These are phyloP conservation scores for Aegotheles bennettii DNA, from an alignment of 2,113 vertebrate species.

Conservation along the genomic window DNA sequence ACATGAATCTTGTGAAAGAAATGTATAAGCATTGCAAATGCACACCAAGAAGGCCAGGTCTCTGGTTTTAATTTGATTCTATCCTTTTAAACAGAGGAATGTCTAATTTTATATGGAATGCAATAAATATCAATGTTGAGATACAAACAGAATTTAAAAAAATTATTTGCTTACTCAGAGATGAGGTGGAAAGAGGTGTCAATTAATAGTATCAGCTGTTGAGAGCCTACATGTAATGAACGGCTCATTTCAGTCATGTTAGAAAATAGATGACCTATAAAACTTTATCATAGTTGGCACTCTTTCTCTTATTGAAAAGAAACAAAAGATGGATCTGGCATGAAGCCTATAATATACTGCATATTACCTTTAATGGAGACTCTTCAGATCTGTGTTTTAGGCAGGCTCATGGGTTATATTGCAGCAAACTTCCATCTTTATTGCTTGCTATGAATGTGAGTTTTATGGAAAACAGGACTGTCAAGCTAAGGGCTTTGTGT, in stretches of 20 bases:
- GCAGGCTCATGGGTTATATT: not conserved
- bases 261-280: constrained; percentile 17
- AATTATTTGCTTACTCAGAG: not conserved
- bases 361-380: constrained; percentile 33
- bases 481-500: not conserved
- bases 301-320: constrained; percentile 22
- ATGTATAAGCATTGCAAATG: not conserved
- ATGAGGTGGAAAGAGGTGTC: not conserved
- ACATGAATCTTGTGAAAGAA: not conserved
- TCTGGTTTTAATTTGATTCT: not conserved
- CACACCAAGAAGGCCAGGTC: not conserved
- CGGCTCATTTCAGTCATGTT: not conserved
- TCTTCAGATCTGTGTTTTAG: constrained; percentile 11
- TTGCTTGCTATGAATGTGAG: constrained; percentile 29
- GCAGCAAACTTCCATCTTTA: not conserved
- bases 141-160: not conserved
- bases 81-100: not conserved
- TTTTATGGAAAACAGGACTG: constrained; percentile 52
- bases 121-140: not conserved
- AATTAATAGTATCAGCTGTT: not conserved
- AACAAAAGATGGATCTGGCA: constrained; percentile 42
- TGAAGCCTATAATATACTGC: not conserved
- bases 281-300: constrained; percentile 36
- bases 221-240: not conserved
- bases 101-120: not conserved